Evolutionary conservation across 2,888 invertebrate genomes (phyloP), one percentile per base, ranked within the genome.

Genomic region (Hyppa rectilinea): DNA sequence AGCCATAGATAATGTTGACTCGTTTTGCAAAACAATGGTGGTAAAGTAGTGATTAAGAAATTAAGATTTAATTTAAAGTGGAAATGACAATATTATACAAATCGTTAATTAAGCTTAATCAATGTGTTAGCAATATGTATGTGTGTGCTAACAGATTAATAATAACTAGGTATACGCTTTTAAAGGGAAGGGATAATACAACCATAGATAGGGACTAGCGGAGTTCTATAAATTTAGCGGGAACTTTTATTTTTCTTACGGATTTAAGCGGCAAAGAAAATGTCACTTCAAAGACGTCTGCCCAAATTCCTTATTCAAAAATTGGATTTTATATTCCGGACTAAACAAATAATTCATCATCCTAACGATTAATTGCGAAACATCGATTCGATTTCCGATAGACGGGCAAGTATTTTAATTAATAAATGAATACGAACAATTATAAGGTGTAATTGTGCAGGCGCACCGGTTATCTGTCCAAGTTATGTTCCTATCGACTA

Each of bases 401-500:
- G 61, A 79, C 83, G 45, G 34, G 55, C 52, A 83, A 83, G 75
- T 77, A 82, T 83, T 83, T 82, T 80, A 84, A 83, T 87, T 81
- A 84, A 65, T 77, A 73, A 78, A 77, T 75, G 79, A 85, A 84
- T 83, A 78, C 69, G 76, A 81, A 84, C 81, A 83, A 87, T 87
- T 87, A 86, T 80, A 82, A 68, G 82, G 72, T 77, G 73, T 83
- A 85, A 84, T 84, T 83, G 81, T 81, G 74, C 65, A 62, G 71
- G 64, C 43, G 50, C 50, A 58, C 67, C 70, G 80, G 76, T 85
- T 85, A 87, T 82, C 83, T 75, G 58, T 71, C 70, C 59, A 65
- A 79, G 74, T 78, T 83, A 81, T 82, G 83, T 82, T 73, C 59
- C 67, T 80, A 66, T 73, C 80, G 74, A 59, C 69, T 84, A 84